phyloP scores from a whole-genome alignment of 1,140 invertebrate genomes.

The Zaprionus ornatus region DNA sequence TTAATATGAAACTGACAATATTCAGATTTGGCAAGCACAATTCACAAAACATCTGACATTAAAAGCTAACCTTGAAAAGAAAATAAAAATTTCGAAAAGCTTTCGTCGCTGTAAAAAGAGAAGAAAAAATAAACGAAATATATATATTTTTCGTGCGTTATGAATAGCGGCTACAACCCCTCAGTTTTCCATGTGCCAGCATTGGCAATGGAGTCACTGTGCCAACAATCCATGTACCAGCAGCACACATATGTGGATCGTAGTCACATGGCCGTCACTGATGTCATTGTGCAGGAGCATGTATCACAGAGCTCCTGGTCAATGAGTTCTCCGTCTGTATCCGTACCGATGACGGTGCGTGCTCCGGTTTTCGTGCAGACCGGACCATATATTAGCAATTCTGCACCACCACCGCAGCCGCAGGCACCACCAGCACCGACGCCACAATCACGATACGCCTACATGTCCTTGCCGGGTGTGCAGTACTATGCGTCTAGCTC shows the following conservation, averaged over 20 bases:
- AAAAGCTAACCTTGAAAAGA: slow-evolving; percentile 3
- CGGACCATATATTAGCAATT: slow-evolving; percentile 4
- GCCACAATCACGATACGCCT: slow-evolving; percentile 7
- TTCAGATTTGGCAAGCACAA: background rate
- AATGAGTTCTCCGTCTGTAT: slow-evolving; percentile 19
- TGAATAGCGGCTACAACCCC: slow-evolving; percentile 22
- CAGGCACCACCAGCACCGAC: background rate
- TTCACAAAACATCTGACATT: background rate
- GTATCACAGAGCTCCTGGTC: slow-evolving; percentile 63
- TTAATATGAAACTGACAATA: background rate
- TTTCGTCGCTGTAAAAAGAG: background rate
- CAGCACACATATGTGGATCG: slow-evolving; percentile 64
- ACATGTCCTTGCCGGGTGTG: slow-evolving; percentile 39
- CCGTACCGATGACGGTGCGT: slow-evolving; percentile 15
- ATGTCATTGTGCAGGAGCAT: slow-evolving; percentile 64
- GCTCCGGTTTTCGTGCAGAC: slow-evolving; percentile 11
- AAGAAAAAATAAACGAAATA: background rate
- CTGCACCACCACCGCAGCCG: background rate
- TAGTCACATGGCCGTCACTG: slow-evolving; percentile 51
- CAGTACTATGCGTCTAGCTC: slow-evolving; percentile 60
- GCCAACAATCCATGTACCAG: slow-evolving; percentile 63
- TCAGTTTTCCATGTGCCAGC: slow-evolving; percentile 40
- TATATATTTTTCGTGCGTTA: background rate
- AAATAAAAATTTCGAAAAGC: background rate
- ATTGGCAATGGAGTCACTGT: slow-evolving; percentile 50